Evolutionary conservation across 2,888 invertebrate species (phyloP), one percentile per base, ranked within the genome.

Genomic region (Timandra comae): DNA sequence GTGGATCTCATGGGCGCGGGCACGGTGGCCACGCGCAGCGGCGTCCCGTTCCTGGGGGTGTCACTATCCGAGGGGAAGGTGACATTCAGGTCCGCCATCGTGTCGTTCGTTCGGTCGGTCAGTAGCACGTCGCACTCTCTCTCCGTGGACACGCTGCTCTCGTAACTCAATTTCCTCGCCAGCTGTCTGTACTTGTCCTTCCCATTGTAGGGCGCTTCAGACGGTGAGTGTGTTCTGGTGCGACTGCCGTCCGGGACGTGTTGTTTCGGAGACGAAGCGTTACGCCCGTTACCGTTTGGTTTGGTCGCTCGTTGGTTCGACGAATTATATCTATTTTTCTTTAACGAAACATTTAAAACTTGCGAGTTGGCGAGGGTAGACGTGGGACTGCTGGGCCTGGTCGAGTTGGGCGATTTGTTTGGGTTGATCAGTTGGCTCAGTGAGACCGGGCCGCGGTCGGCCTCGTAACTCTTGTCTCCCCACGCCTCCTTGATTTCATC

Each of bases 71-170:
- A 73, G 7, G 85, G 71, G 35, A 86, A 85, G 0, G 86, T 80
- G 0, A 81, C 76, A 27, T 86, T 86, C 11, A 86, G 45, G 44
- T 82, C 86, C 0, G 82, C 86, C 63, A 86, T 54, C 1, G 86
- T 86, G 41, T 86, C 86, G 57, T 78, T 85, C 48, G 86, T 85
- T 63, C 84, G 73, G 43, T 84, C 82, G 21, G 84, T 85, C 27
- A 80, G 39, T 7, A 78, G 63, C 11, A 61, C 63, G 1, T 84
- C 86, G 43, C 59, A 65, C 3, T 78, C 76, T 12, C 61, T 63
- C 2, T 79, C 79, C 1, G 76, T 64, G 1, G 72, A 75, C 1
- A 49, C 56, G 28, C 71, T 75, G 1, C 71, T 70, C 11, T 84
- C 84, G 34, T 81, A 81, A 22, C 69, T 66, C 2, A 82, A 51